A percentile compares a stretch with the other conserved stretches of the same genome.
Evolutionary conservation across 2,113 vertebrate genomes (phyloP).

Genomic region (Stigmatopora nigra): DNA sequence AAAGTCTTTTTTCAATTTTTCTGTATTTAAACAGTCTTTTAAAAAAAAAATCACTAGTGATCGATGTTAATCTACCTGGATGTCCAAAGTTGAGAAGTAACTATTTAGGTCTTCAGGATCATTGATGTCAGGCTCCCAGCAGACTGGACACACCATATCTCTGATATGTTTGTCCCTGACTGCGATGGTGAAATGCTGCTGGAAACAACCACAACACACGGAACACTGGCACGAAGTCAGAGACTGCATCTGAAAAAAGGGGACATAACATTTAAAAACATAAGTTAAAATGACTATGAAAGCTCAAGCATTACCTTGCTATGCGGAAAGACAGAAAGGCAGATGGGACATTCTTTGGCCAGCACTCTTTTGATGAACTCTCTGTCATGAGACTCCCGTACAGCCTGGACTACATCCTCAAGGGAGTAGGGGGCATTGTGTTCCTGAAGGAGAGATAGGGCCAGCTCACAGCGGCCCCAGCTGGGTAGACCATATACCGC

Average conservation of each 20-base stretch:
- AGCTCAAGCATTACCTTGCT: constrained; percentile 65
- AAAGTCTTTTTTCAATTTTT: neutral
- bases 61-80: constrained; percentile 70
- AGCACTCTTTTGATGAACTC: constrained; percentile 81
- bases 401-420: constrained; percentile 82
- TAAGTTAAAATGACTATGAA: neutral
- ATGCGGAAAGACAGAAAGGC: constrained; percentile 76
- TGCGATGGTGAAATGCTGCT: constrained; percentile 82
- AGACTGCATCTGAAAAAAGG: constrained; percentile 76
- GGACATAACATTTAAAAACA: neutral
- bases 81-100: constrained; percentile 86
- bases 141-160: constrained; percentile 85
- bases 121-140: constrained; percentile 80
- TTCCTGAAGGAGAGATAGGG: constrained; percentile 70
- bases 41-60: too few relatives aligned
- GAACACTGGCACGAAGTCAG: constrained; percentile 85
- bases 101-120: constrained; percentile 80
- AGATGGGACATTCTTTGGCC: constrained; percentile 81
- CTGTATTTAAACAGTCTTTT: neutral
- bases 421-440: constrained; percentile 71
- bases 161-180: constrained; percentile 84
- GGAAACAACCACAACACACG: constrained; percentile 82
- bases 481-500: constrained; percentile 79
- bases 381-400: constrained; percentile 78
- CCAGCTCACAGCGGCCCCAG: constrained; percentile 86